Evolutionary conservation across 2,797 vertebrate species (phyloP).

Genomic region (Acanthurus leucopareius): DNA sequence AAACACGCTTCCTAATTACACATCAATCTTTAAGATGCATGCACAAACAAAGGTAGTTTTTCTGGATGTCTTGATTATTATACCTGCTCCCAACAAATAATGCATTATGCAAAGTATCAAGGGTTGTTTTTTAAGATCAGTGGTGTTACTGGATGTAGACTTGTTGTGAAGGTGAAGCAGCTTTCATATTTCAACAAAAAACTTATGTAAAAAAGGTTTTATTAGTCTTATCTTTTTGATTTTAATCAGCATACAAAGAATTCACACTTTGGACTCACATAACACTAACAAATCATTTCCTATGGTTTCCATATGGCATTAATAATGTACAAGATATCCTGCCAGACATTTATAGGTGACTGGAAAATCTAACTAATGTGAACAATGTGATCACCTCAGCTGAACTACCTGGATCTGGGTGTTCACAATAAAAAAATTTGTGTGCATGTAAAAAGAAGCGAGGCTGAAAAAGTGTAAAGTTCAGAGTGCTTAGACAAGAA

Average conservation of each 20-base stretch:
- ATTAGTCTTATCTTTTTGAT: background rate
- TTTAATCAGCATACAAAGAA: background rate
- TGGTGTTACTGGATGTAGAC: too few species aligned
- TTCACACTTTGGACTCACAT: background rate
- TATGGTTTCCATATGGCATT: background rate
- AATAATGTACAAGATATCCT: background rate
- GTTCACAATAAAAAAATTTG: slow-evolving; percentile 6
- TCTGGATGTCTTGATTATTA: too few species aligned
- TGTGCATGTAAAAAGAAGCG: slow-evolving; percentile 3
- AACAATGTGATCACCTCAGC: background rate
- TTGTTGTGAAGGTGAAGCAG: background rate
- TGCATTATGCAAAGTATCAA: too few species aligned
- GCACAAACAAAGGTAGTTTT: too few species aligned
- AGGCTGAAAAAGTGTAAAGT: slow-evolving; percentile 28
- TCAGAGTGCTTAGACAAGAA: slow-evolving; percentile 4
- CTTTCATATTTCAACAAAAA: background rate
- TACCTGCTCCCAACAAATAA: too few species aligned
- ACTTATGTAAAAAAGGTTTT: background rate
- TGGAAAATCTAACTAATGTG: slow-evolving; percentile 4
- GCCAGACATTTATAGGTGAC: background rate
- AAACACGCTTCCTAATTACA: too few species aligned
- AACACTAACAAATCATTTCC: background rate
- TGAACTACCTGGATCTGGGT: background rate
- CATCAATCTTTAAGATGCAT: too few species aligned
- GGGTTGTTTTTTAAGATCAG: too few species aligned